Evolutionary conservation across 2,113 vertebrate genomes (phyloP).

Genomic region (Hystrix brachyura): DNA sequence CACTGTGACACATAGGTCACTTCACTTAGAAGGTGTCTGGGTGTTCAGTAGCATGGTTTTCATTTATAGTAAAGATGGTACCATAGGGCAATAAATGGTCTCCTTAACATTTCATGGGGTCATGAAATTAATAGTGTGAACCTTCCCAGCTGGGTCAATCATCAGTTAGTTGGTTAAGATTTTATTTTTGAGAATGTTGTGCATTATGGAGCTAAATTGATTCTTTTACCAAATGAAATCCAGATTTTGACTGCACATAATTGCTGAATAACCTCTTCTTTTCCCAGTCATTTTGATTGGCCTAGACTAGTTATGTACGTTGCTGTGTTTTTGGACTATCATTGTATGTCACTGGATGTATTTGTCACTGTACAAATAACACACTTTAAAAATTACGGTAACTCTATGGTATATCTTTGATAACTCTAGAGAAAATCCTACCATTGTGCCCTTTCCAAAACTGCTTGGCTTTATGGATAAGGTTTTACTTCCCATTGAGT

Average conservation of each 20-base stretch:
- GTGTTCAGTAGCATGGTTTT: not conserved
- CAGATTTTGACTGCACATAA: not conserved
- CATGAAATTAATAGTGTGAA: not conserved
- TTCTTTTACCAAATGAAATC: slow-evolving; percentile 7
- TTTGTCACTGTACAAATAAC: not conserved
- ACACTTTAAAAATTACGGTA: not conserved
- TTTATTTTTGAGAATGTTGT: not conserved
- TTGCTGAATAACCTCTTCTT: not conserved
- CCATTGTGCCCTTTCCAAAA: not conserved
- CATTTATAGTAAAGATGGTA: not conserved
- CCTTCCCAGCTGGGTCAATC: not conserved
- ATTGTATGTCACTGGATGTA: not conserved
- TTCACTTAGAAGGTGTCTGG: not conserved
- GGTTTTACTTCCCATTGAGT: not conserved
- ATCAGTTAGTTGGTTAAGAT: not conserved
- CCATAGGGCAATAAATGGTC: not conserved
- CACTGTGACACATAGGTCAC: not conserved
- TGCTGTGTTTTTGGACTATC: not conserved
- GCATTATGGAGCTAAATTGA: not conserved
- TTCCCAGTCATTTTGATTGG: not conserved
- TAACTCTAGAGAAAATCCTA: not conserved
- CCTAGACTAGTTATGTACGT: not conserved
- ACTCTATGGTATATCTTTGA: not conserved
- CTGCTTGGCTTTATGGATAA: not conserved
- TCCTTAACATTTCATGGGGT: not conserved